Evolutionary conservation across 2,888 invertebrate species (phyloP).

Genomic region (Lathronympha strigana): DNA sequence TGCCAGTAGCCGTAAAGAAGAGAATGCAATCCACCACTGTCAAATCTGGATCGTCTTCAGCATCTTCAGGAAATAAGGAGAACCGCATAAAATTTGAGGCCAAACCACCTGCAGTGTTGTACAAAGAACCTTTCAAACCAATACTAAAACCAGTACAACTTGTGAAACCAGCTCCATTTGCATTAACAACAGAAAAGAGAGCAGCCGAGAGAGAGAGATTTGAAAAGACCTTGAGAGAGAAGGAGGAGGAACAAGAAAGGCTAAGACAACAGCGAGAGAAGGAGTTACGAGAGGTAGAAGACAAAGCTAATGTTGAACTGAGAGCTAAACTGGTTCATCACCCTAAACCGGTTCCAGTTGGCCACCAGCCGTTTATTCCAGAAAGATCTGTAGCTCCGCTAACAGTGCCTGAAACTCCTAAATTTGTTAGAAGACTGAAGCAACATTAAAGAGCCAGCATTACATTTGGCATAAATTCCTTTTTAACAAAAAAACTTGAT

Average conservation of each 20-base stretch:
- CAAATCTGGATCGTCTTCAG: constrained; percentile 60
- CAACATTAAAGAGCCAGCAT: constrained; percentile 51
- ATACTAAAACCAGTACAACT: constrained; percentile 73
- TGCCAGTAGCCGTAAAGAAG: constrained; percentile 81
- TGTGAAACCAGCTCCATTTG: constrained; percentile 79
- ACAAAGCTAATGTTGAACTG: constrained; percentile 78
- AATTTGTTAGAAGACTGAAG: constrained; percentile 72
- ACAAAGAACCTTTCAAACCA: constrained; percentile 87
- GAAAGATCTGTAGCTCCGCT: constrained; percentile 79
- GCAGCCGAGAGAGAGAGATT: constrained; percentile 85
- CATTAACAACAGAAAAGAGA: constrained; percentile 86
- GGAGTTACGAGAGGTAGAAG: constrained; percentile 72
- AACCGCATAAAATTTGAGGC: constrained; percentile 85
- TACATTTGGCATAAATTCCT: neutral
- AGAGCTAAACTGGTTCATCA: constrained; percentile 85
- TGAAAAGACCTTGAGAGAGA: constrained; percentile 81
- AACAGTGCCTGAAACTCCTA: constrained; percentile 87
- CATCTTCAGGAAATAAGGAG: constrained; percentile 76
- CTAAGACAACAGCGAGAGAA: constrained; percentile 66
- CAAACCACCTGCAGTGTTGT: constrained; percentile 84
- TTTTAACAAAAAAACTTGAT: neutral
- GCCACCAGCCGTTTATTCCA: constrained; percentile 73
- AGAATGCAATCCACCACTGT: constrained; percentile 62
- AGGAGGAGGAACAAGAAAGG: constrained; percentile 79
- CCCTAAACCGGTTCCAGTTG: constrained; percentile 84